Evolutionary conservation across 2,888 invertebrate species (phyloP), one percentile per base, ranked within the genome.

Genomic region (Apotomis capreana): DNA sequence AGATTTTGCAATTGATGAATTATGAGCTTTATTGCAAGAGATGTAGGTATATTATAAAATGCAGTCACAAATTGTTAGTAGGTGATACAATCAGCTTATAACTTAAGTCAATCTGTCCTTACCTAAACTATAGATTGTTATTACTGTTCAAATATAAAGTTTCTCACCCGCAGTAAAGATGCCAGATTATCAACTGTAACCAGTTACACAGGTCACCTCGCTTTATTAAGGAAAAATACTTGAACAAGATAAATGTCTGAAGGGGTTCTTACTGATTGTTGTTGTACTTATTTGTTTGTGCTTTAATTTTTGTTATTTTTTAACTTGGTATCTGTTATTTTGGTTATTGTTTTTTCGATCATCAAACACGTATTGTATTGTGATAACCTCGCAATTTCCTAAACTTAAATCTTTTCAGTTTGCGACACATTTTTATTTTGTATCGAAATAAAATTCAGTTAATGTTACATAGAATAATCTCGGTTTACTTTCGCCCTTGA

Each of bases 1-100:
- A 87, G 81, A 80, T 79, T 80, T 76, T 79, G 76, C 80, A 81
- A 81, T 78, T 78, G 68, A 72, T 36, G 49, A 68, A 76, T 78
- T 71, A 73, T 76, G 46, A 80, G 80, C 76, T 79, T 79, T 79
- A 80, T 74, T 75, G 67, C 69, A 64, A 74, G 68, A 64, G 69
- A 72, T 72, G 75, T n/a, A n/a, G n/a, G n/a, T 78, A 74, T 76
- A 77, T 77, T 75, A 76, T 74, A 74, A 75, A 78, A 75, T 77
- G 77, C 78, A 79, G 81, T 82, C 80, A 79, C 79, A 79, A 80
- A 80, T 68, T 75, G 75, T 74, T 75, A 63, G 76, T 68, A 59
- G 67, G 79, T 79, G 75, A 77, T 77, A 78, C 73, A 74, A 68
- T 76, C 68, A 73, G 64, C 61, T 40, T 64, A 40, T 77, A 75